phyloP scores from a whole-genome alignment of 2,797 vertebrate genomes.

The Hemibagrus guttatus region DNA sequence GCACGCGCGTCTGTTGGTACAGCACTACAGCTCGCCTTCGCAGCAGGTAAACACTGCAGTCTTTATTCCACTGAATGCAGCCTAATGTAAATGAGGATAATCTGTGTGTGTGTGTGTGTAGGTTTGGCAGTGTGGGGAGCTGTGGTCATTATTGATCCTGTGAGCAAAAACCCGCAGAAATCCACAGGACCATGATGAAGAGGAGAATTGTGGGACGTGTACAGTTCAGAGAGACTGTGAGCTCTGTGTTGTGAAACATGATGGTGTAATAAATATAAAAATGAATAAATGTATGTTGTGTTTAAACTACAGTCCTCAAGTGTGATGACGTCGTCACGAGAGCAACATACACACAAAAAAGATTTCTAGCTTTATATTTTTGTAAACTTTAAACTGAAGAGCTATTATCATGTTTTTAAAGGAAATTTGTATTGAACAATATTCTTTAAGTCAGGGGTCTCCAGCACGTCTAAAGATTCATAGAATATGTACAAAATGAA shows the following conservation, averaged over 20 bases:
- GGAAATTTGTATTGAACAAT: too few species aligned
- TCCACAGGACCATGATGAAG: not conserved
- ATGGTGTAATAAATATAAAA: not conserved
- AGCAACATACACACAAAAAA: too few species aligned
- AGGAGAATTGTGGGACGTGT: not conserved
- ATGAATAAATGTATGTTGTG: not conserved
- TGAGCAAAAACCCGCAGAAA: slow-evolving; percentile 59
- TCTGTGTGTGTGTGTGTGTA: slow-evolving; percentile 25
- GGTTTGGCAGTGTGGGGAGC: slow-evolving; percentile 70
- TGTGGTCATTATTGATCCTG: slow-evolving; percentile 66
- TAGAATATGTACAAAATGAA: too few species aligned
- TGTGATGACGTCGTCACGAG: too few species aligned
- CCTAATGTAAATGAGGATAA: not conserved
- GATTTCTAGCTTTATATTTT: too few species aligned
- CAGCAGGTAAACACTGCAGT: slow-evolving; percentile 55
- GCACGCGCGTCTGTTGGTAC: slow-evolving; percentile 55
- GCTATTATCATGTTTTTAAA: too few species aligned
- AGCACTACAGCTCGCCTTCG: slow-evolving; percentile 67
- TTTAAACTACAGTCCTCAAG: not conserved
- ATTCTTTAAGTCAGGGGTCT: too few species aligned
- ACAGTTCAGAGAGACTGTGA: not conserved
- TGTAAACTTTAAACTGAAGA: too few species aligned
- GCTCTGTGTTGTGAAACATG: not conserved
- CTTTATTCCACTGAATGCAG: not conserved
- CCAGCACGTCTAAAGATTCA: too few species aligned